Base-by-base conservation (phyloP, 1,140 invertebrate genomes). In the Megathymus violae region DNA sequence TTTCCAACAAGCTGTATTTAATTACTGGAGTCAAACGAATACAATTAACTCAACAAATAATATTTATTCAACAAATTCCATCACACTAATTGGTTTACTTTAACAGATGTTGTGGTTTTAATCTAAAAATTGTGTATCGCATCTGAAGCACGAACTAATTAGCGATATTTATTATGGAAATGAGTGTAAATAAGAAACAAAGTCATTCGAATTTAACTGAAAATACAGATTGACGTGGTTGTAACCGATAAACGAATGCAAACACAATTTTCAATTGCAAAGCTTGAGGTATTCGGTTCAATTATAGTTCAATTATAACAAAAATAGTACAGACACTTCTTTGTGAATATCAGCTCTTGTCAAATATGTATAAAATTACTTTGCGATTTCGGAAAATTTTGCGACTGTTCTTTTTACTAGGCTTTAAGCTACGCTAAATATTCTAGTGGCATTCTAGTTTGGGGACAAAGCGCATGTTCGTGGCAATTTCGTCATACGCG, bases 171-270 rank as follows among this genome's bases (percentile, higher is more conserved):
- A 59, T 59, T 59, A 59, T 38, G 16, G 43, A 31, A 59, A 36
- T 22, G 43, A 59, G 31, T 59, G 56, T 47, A 59, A 59, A 59
- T 59, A 47, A 59, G 56, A 59, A 59, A 59, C 56, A 47, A 59
- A 48, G 47, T 47, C 56, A 38, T 59, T 59, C 17, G 43, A 10
- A 47, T 38, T 11, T 11, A 47, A 59, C 56, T 59, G 47, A 36
- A 25, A 59, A 59, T 59, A 44, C 47, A 59, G 47, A 59, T 59
- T 44, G 31, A 46, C 46, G 17, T 36, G 54, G 27, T 59, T 59
- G n/a, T 17, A 59, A 59, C 34, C 41, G 46, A 59, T 46, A 59
- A 59, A 22, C 11, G 4, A 17, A 15, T 46, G 25, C 25, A 58
- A 58, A 58, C 36, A 58, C 9, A 13, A 27, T 22, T 16, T 58